These are phyloP conservation scores for Micropoecilia bifurca DNA, from an alignment of 2,797 vertebrate genomes.

Conservation along the genomic window DNA sequence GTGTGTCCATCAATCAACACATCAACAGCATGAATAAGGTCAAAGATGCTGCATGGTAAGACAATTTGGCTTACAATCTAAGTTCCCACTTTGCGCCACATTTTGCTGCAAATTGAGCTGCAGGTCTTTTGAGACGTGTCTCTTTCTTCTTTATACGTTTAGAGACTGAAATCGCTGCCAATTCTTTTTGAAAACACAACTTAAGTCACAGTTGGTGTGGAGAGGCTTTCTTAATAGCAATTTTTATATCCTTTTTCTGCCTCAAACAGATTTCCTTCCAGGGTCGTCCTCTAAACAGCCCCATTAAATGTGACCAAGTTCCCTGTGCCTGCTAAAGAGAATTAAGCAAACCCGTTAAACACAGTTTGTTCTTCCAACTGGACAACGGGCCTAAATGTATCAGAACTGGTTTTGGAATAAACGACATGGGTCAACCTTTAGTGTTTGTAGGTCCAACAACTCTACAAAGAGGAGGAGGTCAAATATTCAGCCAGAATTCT, in stretches of 20 bases:
- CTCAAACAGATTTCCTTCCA: background rate
- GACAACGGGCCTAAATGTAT: background rate
- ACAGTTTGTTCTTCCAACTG: background rate
- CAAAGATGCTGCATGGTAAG: background rate
- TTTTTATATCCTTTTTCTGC: background rate
- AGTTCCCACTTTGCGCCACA: background rate
- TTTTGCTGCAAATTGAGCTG: background rate
- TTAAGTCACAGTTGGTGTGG: background rate
- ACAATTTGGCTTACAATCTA: background rate
- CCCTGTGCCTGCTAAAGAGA: background rate
- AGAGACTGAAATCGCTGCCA: background rate
- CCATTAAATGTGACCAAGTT: background rate
- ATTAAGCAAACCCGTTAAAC: background rate
- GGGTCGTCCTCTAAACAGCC: background rate
- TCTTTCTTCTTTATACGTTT: background rate
- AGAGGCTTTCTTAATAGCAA: background rate
- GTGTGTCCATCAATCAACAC: slow-evolving; percentile 59
- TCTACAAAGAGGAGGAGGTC: background rate
- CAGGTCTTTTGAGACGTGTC: background rate
- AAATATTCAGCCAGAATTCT: background rate
- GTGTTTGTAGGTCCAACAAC: background rate
- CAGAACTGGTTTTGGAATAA: background rate
- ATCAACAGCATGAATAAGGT: background rate
- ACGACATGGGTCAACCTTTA: too few relatives aligned
- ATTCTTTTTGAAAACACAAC: background rate